Percentiles rank a stretch among this genome's conserved stretches.
Evolutionary conservation across 1,140 invertebrate genomes (phyloP).

Genomic region (Papilio helenus): DNA sequence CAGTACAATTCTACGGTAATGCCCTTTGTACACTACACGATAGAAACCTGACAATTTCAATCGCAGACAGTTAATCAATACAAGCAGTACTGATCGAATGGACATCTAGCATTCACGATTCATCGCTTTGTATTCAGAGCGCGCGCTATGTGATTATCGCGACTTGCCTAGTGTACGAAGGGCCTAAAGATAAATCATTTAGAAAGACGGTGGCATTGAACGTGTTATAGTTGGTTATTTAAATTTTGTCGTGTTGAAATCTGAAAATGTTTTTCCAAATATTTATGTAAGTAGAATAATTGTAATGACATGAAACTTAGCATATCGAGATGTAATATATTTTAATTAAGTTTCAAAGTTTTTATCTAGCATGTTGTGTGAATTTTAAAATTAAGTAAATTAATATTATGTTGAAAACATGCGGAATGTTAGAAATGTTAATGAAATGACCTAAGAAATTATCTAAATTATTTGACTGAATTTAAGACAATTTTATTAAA

Average conservation of each 20-base stretch:
- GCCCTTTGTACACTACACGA: no score
- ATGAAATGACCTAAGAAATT: neutral
- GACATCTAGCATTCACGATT: no score
- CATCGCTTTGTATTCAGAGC: no score
- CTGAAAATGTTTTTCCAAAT: neutral
- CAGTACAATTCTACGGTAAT: no score
- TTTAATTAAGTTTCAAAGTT: neutral
- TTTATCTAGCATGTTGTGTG: neutral
- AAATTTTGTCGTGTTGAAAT: neutral
- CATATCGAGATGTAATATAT: neutral
- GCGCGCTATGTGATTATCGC: no score
- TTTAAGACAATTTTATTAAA: neutral
- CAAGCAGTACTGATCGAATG: no score
- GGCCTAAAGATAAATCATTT: no score
- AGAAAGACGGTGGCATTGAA: neutral
- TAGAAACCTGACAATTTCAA: no score
- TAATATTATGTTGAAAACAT: neutral
- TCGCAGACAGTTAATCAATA: no score
- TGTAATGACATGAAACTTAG: neutral
- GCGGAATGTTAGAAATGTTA: neutral
- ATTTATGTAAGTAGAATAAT: neutral
- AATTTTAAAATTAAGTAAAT: neutral
- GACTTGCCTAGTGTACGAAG: no score
- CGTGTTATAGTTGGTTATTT: neutral
- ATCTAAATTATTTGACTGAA: neutral